Base-by-base conservation (phyloP, 2,888 invertebrate species). In the Lycophotia porphyrea region DNA sequence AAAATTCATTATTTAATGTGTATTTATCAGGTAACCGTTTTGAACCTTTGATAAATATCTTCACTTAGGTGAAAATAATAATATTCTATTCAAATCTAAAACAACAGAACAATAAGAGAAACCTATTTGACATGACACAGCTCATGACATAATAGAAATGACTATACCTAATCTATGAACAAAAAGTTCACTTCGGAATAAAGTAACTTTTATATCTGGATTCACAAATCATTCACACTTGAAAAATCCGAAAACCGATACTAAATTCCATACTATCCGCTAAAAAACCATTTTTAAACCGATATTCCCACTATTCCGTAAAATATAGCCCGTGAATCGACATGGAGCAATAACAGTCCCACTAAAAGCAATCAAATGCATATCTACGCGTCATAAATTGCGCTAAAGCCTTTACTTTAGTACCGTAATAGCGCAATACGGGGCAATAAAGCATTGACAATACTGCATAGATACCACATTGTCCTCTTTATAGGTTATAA, bases 351-450 rank as follows among this genome's bases (percentile, higher is more conserved):
- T 82, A 78, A 84, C 60, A 66, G 64, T 52, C 44, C 65, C 47
- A 68, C 61, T 82, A 66, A 69, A 73, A 81, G 85, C 76, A 71
- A 84, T 84, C 76, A 81, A 81, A 27, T 70, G 66, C 79, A 77
- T 81, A 71, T 80, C 74, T 76, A 52, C 68, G 61, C 24, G 34
- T 61, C 76, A 85, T 85, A 87, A 81, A 87, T 85, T 78, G 74
- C 27, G 1, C 27, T 63, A 73, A 80, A 85, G 80, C 87, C 66
- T 77, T 80, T 74, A 78, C 68, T 81, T 67, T 82, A 80, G 55
- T 63, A 65, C 55, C 64, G 61, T 68, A 75, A 65, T 82, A 70
- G 65, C 58, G 82, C 71, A 72, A 71, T 80, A 72, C 49, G 34
- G 31, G 55, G 74, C 85, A 64, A 81, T 87, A 87, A 86, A 81